Conservation (phyloP, 1,140 invertebrate genomes). For the Agrypnia vestita region DNA sequence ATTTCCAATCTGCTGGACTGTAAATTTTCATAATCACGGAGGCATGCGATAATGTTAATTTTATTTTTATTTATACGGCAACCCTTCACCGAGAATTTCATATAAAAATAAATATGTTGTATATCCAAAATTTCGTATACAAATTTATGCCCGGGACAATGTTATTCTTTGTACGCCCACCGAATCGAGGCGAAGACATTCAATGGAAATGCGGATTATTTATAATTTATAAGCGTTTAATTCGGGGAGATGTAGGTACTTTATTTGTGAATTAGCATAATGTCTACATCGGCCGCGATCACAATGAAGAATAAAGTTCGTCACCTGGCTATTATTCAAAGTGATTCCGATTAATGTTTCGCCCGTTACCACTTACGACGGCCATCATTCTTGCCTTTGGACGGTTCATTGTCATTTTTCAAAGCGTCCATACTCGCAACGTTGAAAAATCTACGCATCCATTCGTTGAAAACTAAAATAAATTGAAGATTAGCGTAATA, state of each 20-base stretch:
- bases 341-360: conserved; percentile 41
- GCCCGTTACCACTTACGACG: not conserved
- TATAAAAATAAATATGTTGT: not conserved
- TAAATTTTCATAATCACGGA: not conserved
- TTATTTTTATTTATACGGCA: not conserved
- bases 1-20: not conserved
- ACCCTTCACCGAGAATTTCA: not conserved
- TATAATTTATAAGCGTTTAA: conserved; percentile 60
- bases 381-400: not conserved
- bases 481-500: too few species aligned
- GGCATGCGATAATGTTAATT: conserved; percentile 6
- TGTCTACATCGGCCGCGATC: conserved; percentile 55
- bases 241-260: conserved; percentile 53
- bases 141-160: conserved; percentile 27
- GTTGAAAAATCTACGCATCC: too few species aligned
- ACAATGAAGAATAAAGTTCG: conserved; percentile 49
- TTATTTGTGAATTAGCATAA: conserved; percentile 58
- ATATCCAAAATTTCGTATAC: conserved; percentile 21
- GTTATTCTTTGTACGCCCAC: conserved; percentile 49
- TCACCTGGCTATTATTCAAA: conserved; percentile 57
- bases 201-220: conserved; percentile 58
- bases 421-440: too few species aligned
- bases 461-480: too few species aligned
- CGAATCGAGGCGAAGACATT: conserved; percentile 53
- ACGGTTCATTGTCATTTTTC: not conserved